Percentiles rank a stretch among this genome's conserved stretches.
phyloP scores from a whole-genome alignment of 2,888 invertebrate genomes.

The Eristalis arbustorum region DNA sequence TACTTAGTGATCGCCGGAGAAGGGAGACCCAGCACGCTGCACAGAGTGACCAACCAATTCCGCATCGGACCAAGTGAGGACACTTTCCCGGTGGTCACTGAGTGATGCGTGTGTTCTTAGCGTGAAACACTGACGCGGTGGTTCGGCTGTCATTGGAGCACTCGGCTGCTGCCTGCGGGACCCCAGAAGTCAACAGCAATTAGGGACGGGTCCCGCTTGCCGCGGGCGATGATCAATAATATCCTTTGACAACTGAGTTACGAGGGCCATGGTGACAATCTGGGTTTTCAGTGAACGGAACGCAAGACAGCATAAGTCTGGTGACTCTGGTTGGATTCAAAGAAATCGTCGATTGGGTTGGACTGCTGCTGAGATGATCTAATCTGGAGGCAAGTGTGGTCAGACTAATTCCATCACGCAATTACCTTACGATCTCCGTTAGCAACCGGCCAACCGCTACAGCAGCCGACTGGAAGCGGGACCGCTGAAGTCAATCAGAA shows the following conservation, averaged over 20 bases:
- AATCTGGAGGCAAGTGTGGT: background rate
- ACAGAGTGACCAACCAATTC: background rate
- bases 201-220: background rate
- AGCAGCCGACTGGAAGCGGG: no score
- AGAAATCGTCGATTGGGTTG: background rate
- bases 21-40: background rate
- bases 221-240: slow-evolving; percentile 31
- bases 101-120: slow-evolving; percentile 42
- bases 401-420: background rate
- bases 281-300: background rate
- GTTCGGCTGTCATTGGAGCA: slow-evolving; percentile 58
- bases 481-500: no score
- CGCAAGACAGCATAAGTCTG: background rate
- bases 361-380: background rate
- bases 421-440: no score
- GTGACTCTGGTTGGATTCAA: background rate
- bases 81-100: slow-evolving; percentile 54
- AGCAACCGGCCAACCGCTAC: no score
- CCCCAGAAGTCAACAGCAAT: slow-evolving; percentile 39
- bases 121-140: slow-evolving; percentile 46
- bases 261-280: background rate
- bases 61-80: background rate
- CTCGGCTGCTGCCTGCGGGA: slow-evolving; percentile 39
- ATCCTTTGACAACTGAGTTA: slow-evolving; percentile 20
- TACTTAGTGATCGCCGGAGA: slow-evolving; percentile 20